Percentiles rank a stretch among this genome's conserved stretches.
Conservation (phyloP, 2,113 vertebrate species). For the Ictalurus punctatus region DNA sequence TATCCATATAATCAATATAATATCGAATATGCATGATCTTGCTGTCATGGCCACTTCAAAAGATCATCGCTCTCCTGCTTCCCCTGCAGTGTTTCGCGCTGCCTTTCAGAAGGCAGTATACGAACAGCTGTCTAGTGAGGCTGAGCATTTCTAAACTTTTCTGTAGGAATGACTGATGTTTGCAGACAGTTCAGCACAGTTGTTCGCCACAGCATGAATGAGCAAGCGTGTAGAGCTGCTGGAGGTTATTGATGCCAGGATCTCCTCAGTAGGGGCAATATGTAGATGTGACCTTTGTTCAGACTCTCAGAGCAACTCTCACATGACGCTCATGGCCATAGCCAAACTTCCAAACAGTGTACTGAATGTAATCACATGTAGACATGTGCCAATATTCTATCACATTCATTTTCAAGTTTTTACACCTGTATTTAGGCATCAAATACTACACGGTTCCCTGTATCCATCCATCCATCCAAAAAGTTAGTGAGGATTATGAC, state of each 20-base stretch:
- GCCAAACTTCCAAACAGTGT: neutral
- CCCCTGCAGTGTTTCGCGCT: conserved; percentile 13
- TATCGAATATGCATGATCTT: neutral
- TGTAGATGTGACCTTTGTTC: conserved; percentile 41
- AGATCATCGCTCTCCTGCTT: neutral
- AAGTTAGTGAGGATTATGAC: neutral
- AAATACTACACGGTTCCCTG: neutral
- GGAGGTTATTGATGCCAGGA: conserved; percentile 25
- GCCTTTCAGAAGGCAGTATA: neutral
- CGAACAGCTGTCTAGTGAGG: conserved; percentile 19
- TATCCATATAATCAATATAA: neutral
- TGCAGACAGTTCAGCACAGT: conserved; percentile 27
- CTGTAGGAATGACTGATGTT: conserved; percentile 20
- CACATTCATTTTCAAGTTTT: neutral
- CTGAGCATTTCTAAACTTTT: neutral
- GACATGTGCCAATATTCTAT: neutral
- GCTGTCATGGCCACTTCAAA: neutral
- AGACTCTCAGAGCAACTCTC: neutral
- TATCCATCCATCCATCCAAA: neutral
- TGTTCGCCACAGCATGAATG: conserved; percentile 6
- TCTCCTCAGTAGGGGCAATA: conserved; percentile 14
- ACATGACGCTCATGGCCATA: neutral
- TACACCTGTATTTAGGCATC: neutral
- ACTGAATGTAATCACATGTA: neutral
- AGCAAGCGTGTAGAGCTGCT: conserved; percentile 26